Conservation (phyloP, 92 coral and sea anemone species). For the Heliopora coerulea region DNA sequence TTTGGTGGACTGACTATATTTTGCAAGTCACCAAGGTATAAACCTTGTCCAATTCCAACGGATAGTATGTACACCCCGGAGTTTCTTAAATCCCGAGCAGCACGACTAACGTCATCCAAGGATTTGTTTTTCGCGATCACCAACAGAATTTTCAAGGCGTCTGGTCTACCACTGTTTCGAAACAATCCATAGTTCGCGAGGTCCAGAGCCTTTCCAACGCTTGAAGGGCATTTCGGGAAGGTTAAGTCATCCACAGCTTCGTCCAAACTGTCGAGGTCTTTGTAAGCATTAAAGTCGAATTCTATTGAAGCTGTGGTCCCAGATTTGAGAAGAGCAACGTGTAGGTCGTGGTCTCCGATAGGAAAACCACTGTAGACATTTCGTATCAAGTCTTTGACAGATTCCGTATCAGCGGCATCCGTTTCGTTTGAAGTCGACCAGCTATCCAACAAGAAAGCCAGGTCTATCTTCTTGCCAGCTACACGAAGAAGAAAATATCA, state of each 20-base stretch:
- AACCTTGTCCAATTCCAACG: background rate
- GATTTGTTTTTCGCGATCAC: constrained; percentile 17
- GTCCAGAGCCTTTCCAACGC: constrained; percentile 17
- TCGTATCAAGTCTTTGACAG: constrained; percentile 18
- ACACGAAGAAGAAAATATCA: background rate
- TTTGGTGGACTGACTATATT: constrained; percentile 26
- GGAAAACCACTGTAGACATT: constrained; percentile 7
- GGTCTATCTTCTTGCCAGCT: constrained; percentile 21
- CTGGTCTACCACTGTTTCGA: constrained; percentile 30
- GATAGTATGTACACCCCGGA: constrained; percentile 28
- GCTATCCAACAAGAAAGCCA: constrained; percentile 18
- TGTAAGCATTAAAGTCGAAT: constrained; percentile 23
- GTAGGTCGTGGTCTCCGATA: background rate
- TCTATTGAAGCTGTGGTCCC: background rate
- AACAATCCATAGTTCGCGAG: constrained; percentile 33
- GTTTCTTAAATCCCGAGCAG: constrained; percentile 27
- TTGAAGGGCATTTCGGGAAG: constrained; percentile 6
- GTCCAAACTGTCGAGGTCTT: constrained; percentile 13
- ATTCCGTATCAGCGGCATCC: background rate
- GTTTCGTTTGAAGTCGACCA: background rate
- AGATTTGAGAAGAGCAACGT: constrained; percentile 17
- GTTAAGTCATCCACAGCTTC: constrained; percentile 8
- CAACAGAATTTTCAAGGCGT: constrained; percentile 19
- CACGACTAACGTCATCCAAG: constrained; percentile 13
- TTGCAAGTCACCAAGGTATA: constrained; percentile 2